Conservation (phyloP, 2,797 vertebrate species). For the Echiichthys vipera region DNA sequence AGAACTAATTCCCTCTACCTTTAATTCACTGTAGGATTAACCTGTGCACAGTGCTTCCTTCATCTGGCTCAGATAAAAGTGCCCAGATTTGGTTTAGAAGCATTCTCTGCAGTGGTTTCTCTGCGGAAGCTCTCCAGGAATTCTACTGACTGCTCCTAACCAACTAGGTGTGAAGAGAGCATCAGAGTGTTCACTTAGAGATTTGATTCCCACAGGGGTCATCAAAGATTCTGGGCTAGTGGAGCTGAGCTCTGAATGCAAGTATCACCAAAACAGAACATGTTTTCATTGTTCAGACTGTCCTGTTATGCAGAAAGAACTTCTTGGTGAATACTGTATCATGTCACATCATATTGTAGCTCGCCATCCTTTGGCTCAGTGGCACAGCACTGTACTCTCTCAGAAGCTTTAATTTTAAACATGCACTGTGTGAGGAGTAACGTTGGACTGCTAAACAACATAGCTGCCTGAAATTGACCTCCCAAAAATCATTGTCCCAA, state of each 20-base stretch:
- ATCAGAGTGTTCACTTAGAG: neutral
- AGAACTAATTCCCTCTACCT: neutral
- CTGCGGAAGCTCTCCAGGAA: neutral
- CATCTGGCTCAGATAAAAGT: neutral
- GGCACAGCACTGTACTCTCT: too few relatives aligned
- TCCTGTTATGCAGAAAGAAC: too few relatives aligned
- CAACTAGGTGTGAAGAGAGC: neutral
- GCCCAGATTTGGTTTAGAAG: neutral
- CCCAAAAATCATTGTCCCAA: too few relatives aligned
- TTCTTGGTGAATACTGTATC: too few relatives aligned
- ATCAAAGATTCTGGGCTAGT: neutral
- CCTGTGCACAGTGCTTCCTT: neutral
- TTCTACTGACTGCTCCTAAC: neutral
- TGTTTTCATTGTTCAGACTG: neutral
- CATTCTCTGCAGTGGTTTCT: neutral
- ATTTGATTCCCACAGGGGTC: neutral
- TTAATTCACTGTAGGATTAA: conserved; percentile 18
- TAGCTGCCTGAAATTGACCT: too few relatives aligned
- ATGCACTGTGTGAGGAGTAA: too few relatives aligned
- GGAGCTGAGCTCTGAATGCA: neutral
- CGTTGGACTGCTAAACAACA: too few relatives aligned
- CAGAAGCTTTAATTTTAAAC: too few relatives aligned
- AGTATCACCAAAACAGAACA: neutral
- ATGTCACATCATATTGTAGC: too few relatives aligned
- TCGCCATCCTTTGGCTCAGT: too few relatives aligned